Evolutionary conservation across 2,113 vertebrate genomes (phyloP).

Genomic region (Prochilodus magdalenae): DNA sequence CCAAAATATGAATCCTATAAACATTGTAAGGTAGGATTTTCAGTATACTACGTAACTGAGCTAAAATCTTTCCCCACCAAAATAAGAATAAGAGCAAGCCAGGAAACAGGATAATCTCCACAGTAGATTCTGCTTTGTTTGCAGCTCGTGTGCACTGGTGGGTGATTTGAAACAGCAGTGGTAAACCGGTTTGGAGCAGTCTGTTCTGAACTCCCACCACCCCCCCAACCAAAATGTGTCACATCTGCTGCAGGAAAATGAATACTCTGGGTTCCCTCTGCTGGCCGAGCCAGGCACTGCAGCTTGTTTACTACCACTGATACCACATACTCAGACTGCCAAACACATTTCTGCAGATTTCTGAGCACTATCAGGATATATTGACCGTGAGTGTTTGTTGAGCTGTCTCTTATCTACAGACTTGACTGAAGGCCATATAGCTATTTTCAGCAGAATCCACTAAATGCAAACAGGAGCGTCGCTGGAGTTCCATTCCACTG

Average conservation of each 20-base stretch:
- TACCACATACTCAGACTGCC: constrained; percentile 49
- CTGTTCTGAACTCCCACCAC: constrained; percentile 50
- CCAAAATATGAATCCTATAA: too few species aligned
- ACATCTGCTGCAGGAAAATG: constrained; percentile 48
- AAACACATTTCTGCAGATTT: background rate
- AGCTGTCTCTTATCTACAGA: background rate
- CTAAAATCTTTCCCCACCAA: too few species aligned
- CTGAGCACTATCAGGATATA: constrained; percentile 16
- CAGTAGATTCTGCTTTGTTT: too few species aligned
- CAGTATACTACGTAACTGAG: too few species aligned
- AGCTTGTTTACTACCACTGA: constrained; percentile 71
- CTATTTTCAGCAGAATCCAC: background rate
- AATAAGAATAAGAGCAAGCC: too few species aligned
- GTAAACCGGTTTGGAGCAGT: constrained; percentile 75
- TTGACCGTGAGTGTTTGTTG: background rate
- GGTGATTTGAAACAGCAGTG: constrained; percentile 55
- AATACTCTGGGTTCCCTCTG: constrained; percentile 65
- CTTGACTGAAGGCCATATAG: background rate
- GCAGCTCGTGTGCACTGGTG: background rate
- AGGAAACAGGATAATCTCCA: too few species aligned
- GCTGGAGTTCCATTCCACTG: too few species aligned
- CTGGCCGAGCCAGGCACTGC: constrained; percentile 59
- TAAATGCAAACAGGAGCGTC: background rate
- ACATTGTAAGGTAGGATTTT: too few species aligned
- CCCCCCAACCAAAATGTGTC: constrained; percentile 34